phyloP scores from a whole-genome alignment of 2,113 vertebrate species.

The Clarias batrachus region DNA sequence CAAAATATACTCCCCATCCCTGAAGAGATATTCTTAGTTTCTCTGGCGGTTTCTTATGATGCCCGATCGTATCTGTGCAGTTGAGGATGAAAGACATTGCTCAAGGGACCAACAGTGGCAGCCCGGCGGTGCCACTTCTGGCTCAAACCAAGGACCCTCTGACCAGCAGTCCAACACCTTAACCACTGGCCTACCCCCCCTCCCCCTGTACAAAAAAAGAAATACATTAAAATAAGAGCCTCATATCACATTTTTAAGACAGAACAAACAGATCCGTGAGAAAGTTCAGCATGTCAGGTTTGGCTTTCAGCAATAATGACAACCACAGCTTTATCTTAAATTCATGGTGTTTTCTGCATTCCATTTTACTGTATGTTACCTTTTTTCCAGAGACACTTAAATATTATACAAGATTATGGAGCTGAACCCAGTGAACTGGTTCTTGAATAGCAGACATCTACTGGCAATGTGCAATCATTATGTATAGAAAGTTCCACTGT shows the following conservation, averaged over 20 bases:
- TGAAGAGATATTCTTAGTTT: too few relatives aligned
- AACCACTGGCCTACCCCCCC: too few relatives aligned
- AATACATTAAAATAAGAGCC: too few relatives aligned
- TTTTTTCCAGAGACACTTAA: not conserved
- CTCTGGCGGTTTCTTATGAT: too few relatives aligned
- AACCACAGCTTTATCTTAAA: not conserved
- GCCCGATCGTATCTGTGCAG: too few relatives aligned
- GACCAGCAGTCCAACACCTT: too few relatives aligned
- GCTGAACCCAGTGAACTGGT: slow-evolving; percentile 15
- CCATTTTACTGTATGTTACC: not conserved
- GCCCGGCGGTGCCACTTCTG: too few relatives aligned
- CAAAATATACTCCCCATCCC: too few relatives aligned
- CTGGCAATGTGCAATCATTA: slow-evolving; percentile 17
- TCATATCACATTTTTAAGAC: not conserved
- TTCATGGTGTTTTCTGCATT: not conserved
- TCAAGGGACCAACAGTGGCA: too few relatives aligned
- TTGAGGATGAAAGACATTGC: too few relatives aligned
- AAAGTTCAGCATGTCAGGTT: not conserved
- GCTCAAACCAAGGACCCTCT: too few relatives aligned
- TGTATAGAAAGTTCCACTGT: slow-evolving; percentile 52
- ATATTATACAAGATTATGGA: not conserved
- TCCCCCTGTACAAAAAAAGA: too few relatives aligned
- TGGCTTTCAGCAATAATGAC: not conserved
- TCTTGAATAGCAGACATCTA: slow-evolving; percentile 19
- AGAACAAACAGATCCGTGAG: not conserved